Base-by-base conservation (phyloP, 2,888 invertebrate genomes). In the Clanis bilineata region DNA sequence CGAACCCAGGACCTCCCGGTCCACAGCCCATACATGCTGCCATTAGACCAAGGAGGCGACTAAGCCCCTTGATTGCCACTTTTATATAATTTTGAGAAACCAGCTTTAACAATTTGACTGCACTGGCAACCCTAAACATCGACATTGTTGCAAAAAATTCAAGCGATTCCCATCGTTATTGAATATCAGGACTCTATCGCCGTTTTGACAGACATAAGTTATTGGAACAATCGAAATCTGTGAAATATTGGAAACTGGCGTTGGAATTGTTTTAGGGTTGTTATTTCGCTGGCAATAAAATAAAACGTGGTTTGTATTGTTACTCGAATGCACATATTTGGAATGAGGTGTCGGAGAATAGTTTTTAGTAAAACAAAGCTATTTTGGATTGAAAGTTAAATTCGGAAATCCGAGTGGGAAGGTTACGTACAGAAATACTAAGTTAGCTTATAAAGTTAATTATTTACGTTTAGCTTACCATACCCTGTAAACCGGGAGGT, bases 181-280 rank as follows among this genome's bases (percentile, higher is more conserved):
- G 70, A 75, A 76, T 67, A 66, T 59, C 64, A 64, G 62, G 47
- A 68, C 70, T 76, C 69, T 77, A 77, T 78, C 80, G 74, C 68
- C 71, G 60, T 77, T 77, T 68, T 80, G 83, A 80, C 83, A 81
- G 79, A 69, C 78, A 72, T 79, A 77, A 80, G 74, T 79, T 80
- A 81, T 81, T 79, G 82, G 71, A 71, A 72, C 80, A 73, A 76
- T 77, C 69, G 69, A 71, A 76, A 72, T 74, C 68, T 70, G 74
- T 81, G 80, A 83, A 82, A 83, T 82, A 83, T 82, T 79, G 79
- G 72, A 76, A 73, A 73, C 69, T 70, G 67, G 63, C 67, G 60
- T 66, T 67, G 57, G 68, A 71, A 70, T 71, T 66, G 70, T 68
- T 74, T 65, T 68, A 75, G 67, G 64, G 64, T 57, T 66, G 63